Evolutionary conservation across 2,113 vertebrate genomes (phyloP).

Genomic region (Marcusenius ussheri): DNA sequence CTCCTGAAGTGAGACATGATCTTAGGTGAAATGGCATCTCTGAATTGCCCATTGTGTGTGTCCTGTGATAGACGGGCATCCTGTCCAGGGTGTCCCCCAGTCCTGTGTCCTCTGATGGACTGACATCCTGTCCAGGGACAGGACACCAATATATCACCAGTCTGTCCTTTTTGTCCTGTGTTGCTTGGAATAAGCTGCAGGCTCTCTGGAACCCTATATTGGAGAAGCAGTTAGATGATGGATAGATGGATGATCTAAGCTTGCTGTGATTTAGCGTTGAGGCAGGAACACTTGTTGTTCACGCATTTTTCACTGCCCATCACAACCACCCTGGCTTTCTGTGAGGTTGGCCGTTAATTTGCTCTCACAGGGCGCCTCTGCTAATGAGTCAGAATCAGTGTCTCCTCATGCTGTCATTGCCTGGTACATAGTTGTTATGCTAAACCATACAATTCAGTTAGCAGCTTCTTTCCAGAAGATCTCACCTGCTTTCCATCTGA

Average conservation of each 20-base stretch:
- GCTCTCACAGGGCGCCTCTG: background rate
- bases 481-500: background rate
- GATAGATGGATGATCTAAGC: background rate
- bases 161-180: background rate
- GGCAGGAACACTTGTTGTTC: background rate
- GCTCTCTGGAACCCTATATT: background rate
- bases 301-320: background rate
- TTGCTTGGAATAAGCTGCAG: background rate
- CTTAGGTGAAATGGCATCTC: background rate
- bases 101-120: background rate
- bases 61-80: background rate
- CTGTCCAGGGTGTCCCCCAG: background rate
- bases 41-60: background rate
- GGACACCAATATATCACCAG: no score
- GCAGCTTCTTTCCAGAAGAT: background rate
- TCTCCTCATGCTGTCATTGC: background rate
- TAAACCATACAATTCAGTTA: background rate
- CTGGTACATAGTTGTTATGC: background rate
- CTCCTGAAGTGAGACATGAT: background rate
- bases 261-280: background rate
- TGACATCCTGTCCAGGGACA: background rate
- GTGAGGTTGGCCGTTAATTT: background rate
- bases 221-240: background rate
- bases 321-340: background rate
- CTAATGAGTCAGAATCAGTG: background rate